Base-by-base conservation (phyloP, 2,113 vertebrate species). In the Recurvirostra avosetta region DNA sequence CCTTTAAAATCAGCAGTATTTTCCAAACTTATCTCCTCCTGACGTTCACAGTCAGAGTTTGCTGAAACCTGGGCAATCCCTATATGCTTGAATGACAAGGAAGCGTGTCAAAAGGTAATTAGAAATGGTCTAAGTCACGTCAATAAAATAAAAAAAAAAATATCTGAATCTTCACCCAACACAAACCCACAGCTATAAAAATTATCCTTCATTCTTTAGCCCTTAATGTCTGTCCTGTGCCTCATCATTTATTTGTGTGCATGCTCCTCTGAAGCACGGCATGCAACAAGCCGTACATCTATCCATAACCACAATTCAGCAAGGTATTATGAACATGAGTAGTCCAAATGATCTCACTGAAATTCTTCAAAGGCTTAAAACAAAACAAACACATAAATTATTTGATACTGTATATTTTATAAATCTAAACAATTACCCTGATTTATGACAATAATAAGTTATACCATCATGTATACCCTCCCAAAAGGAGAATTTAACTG, bases 1-100 rank as follows among this genome's bases (percentile, higher is more conserved):
- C 93, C 94, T 96, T 94, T 95, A 94, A 94, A 96, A 92, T 81
- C 91, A 94, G 90, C 84, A 94, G 66, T 81, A 77, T 91, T 96
- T 96, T 96, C 88, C 67, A 90, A 91, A 94, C 84, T 62, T 91
- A 84, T 77, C 88, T 95, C 79, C 53, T 65, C 16, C 0, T 65
- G 70, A 90, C 0, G 36, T 65, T 90, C 73, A 68, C 63, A 91
- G 66, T 34, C 68, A 87, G 86, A 91, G 40, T 91, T 87, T 74
- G 94, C 65, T 41, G 72, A 88, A 92, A 94, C 32, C 50, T 66
- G 56, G 77, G 86, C 93, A 94, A 96, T 90, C 80, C 71, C 88
- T 38, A 3, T 34, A 56, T 0, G 5, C 86, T 26, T 87, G 76
- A 91, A 79, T 66, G 74, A 71, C 89, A 88, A 63, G 50, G 32